Percentiles rank a stretch among this genome's conserved stretches.
phyloP scores from a whole-genome alignment of 2,113 vertebrate species.

The Calyptomena viridis region DNA sequence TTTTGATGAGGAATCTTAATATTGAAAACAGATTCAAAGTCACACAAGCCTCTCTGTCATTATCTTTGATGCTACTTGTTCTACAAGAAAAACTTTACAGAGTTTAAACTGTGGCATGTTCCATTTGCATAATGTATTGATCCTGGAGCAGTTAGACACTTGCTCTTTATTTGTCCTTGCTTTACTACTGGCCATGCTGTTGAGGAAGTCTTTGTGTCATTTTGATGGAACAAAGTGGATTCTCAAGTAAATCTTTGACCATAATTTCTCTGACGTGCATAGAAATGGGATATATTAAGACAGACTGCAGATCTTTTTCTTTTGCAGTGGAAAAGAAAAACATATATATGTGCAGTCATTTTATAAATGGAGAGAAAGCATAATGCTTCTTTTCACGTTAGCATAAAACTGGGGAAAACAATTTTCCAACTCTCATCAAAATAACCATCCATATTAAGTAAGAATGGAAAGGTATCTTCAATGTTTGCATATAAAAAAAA shows the following conservation, averaged over 20 bases:
- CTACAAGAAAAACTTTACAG: not conserved
- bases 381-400: not conserved
- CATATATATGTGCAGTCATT: not conserved
- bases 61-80: slow-evolving; percentile 6
- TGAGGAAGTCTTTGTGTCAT: not conserved
- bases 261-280: not conserved
- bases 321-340: not conserved
- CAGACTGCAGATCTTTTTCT: not conserved
- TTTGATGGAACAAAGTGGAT: not conserved
- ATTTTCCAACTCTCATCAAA: not conserved
- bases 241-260: not conserved
- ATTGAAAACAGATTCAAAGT: not conserved
- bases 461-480: not conserved
- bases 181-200: not conserved
- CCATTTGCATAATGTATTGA: not conserved
- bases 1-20: not conserved
- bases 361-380: not conserved
- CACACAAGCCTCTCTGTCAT: not conserved
- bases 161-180: not conserved
- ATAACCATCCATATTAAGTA: not conserved
- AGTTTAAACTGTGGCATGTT: not conserved
- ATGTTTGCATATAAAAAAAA: not conserved
- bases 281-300: not conserved
- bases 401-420: not conserved
- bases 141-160: not conserved